Base-by-base conservation (phyloP, 2,888 invertebrate species). In the Choristoneura rosaceana region DNA sequence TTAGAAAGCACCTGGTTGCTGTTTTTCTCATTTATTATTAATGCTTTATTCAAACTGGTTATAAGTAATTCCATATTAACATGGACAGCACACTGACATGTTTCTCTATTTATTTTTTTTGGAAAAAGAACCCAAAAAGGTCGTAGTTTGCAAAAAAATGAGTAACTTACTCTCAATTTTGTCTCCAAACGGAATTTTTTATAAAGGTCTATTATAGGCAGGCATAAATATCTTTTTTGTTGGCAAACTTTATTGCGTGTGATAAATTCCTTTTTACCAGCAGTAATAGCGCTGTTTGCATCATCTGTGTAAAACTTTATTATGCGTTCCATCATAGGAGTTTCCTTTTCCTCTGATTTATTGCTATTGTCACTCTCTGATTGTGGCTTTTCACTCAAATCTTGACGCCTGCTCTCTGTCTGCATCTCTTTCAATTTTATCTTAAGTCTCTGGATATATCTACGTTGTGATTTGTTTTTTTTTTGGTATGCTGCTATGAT, bases 11-110 rank as follows among this genome's bases (percentile, higher is more conserved):
- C 34, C 34, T 34, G 34, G 34, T 34, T 34, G 34, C 34, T 34
- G 34, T 34, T 34, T 34, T 34, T 34, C 34, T 34, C 34, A 34
- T 34, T 34, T 34, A 34, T 34, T 34, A 74, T 70, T 15, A 9
- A 38, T 41, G 70, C 58, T 52, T 70, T 74, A 70, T 67, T 61
- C 41, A 63, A 62, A 43, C 64, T 41, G n/a, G 34, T 45, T 25
- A 74, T 33, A 7, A 74, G 43, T 14, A 74, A 58, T n/a, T 71
- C 71, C 59, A 69, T 74, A 25, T 74, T 71, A 10, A 25, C 25
- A 60, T 74, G 70, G 14, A 41, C 58, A 34, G 33, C 9, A 52
- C 70, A 74, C 47, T n/a, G 17, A 43, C 75, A 75, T n/a, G 70
- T 73, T 12, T 75, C 73, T 47, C 73, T 70, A 43, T 71, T 68